Conservation (phyloP, 2,888 invertebrate species). For the Tenthredo amoena region DNA sequence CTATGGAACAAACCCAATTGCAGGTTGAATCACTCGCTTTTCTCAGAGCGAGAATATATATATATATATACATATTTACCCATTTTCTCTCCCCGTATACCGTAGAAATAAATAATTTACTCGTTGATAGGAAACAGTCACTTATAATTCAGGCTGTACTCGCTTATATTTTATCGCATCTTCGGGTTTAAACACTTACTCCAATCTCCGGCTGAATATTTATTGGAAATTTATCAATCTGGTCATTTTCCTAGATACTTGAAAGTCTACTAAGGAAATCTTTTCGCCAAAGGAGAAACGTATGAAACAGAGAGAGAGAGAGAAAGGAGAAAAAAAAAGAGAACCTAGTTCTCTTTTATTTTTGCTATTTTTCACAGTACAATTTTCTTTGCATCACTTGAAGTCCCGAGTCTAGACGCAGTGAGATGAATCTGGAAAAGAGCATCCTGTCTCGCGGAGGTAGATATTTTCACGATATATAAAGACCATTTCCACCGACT, state of each 20-base stretch:
- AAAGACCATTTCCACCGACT: constrained; percentile 1
- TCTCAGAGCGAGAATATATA: constrained; percentile 27
- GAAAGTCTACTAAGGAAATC: neutral
- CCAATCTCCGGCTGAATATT: neutral
- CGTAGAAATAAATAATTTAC: neutral
- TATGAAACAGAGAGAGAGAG: neutral
- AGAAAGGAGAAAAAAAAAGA: neutral
- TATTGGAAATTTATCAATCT: neutral
- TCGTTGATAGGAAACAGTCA: constrained; percentile 5
- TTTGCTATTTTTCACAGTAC: neutral
- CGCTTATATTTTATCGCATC: neutral
- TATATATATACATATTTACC: neutral
- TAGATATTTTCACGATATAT: constrained; percentile 1
- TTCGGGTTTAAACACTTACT: neutral
- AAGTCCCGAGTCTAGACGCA: constrained; percentile 11
- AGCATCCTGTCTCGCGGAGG: neutral
- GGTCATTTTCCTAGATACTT: neutral
- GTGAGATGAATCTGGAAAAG: constrained; percentile 2
- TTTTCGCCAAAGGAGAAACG: neutral
- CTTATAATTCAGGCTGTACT: neutral
- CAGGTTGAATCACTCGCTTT: constrained; percentile 33
- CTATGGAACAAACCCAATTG: constrained; percentile 37
- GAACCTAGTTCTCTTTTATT: neutral
- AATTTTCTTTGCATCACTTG: neutral
- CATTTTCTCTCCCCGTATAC: neutral